A percentile compares a stretch with the other conserved stretches of the same genome.
phyloP scores from a whole-genome alignment of 2,888 invertebrate genomes.

The Argynnis bischoffii region DNA sequence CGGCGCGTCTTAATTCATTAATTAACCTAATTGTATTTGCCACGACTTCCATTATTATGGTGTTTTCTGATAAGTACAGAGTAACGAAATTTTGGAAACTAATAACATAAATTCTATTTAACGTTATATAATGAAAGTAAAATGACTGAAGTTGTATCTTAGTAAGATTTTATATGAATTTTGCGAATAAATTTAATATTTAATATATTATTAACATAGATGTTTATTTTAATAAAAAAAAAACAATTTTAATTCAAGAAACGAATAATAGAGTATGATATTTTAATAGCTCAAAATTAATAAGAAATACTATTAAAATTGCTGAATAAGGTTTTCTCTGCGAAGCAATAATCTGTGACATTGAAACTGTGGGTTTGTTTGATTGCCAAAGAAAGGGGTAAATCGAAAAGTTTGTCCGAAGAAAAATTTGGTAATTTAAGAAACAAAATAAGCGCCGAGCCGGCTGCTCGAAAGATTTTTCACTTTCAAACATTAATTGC shows the following conservation, averaged over 20 bases:
- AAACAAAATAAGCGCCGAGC: slow-evolving; percentile 70
- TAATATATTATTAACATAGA: too few relatives aligned
- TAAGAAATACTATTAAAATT: background rate
- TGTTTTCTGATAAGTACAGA: slow-evolving; percentile 59
- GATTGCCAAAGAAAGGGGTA: slow-evolving; percentile 77
- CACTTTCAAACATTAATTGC: slow-evolving; percentile 79
- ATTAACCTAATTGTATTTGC: slow-evolving; percentile 82
- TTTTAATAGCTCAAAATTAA: background rate
- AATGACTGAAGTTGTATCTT: too few relatives aligned
- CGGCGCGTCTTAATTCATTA: slow-evolving; percentile 80
- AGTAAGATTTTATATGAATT: too few relatives aligned
- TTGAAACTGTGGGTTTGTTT: slow-evolving; percentile 59
- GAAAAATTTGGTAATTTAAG: slow-evolving; percentile 79
- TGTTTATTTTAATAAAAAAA: too few relatives aligned
- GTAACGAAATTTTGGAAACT: slow-evolving; percentile 33
- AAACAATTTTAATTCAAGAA: too few relatives aligned
- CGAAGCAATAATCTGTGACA: slow-evolving; percentile 46
- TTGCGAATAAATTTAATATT: too few relatives aligned
- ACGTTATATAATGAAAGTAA: background rate
- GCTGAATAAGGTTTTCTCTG: slow-evolving; percentile 29
- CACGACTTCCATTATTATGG: slow-evolving; percentile 70
- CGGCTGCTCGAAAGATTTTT: slow-evolving; percentile 73
- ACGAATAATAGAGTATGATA: too few relatives aligned
- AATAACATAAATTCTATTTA: background rate
- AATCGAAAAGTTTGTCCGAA: slow-evolving; percentile 73